Conservation (phyloP, 2,888 invertebrate genomes). For the Dromius quadrimaculatus region DNA sequence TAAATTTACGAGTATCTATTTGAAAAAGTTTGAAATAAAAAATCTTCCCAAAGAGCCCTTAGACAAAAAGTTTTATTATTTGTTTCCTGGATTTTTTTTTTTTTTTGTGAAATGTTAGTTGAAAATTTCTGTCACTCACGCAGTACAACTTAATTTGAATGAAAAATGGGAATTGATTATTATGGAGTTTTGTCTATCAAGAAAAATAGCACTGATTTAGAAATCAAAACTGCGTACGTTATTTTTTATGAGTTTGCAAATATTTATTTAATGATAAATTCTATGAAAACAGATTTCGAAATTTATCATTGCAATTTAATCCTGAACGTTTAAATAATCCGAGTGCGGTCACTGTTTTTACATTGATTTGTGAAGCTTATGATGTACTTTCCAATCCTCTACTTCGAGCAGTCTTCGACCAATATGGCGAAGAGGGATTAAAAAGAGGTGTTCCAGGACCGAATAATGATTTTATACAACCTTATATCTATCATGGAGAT, state of each 20-base stretch:
- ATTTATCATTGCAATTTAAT: conserved; percentile 68
- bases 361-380: conserved; percentile 81
- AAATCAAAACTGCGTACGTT: conserved; percentile 79
- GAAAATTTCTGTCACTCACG: background rate
- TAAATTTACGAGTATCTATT: too few relatives aligned
- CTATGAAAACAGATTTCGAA: conserved; percentile 65
- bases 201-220: conserved; percentile 73
- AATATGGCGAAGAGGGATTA: conserved; percentile 89
- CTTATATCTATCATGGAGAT: conserved; percentile 86
- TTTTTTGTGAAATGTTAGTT: background rate
- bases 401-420: conserved; percentile 84
- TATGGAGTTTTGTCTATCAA: conserved; percentile 81
- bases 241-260: background rate
- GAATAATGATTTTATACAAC: conserved; percentile 74
- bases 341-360: conserved; percentile 72
- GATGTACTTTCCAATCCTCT: conserved; percentile 80
- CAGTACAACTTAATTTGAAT: too few relatives aligned
- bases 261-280: too few relatives aligned
- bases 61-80: too few relatives aligned
- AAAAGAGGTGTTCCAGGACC: conserved; percentile 83
- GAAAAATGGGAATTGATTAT: conserved; percentile 78
- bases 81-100: too few relatives aligned
- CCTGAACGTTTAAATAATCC: conserved; percentile 72
- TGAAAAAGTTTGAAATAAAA: too few relatives aligned
- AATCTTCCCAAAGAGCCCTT: too few relatives aligned